These are phyloP conservation scores for Oncorhynchus keta DNA, from an alignment of 2,113 vertebrate species.

Conservation along the genomic window DNA sequence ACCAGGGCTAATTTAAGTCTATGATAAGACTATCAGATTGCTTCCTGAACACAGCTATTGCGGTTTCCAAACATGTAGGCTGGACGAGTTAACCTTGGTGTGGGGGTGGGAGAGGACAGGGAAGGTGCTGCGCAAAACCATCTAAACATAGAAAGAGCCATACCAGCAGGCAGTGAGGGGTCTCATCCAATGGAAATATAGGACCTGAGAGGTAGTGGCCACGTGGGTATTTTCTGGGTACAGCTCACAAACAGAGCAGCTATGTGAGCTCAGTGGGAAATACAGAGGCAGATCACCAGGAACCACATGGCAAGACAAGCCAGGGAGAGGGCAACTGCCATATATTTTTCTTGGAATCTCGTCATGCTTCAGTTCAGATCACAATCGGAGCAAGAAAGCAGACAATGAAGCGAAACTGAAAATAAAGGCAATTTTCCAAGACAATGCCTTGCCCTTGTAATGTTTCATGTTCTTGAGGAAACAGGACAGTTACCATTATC, in stretches of 20 bases:
- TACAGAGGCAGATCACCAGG: too few species aligned
- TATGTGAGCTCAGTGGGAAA: too few species aligned
- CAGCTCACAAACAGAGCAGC: not conserved
- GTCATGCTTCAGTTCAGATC: not conserved
- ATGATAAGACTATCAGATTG: too few species aligned
- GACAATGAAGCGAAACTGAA: not conserved
- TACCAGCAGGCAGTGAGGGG: conserved; percentile 31
- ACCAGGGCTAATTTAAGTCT: not conserved
- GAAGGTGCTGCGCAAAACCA: not conserved
- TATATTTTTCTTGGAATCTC: not conserved
- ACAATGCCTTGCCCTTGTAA: too few species aligned
- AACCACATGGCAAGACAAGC: too few species aligned
- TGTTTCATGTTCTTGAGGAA: too few species aligned
- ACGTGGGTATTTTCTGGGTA: not conserved
- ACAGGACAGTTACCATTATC: too few species aligned
- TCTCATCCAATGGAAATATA: conserved; percentile 22
- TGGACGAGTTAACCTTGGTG: not conserved
- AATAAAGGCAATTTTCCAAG: not conserved
- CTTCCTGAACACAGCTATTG: not conserved
- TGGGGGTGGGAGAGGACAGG: not conserved
- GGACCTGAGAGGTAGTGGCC: not conserved
- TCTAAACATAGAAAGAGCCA: conserved; percentile 62
- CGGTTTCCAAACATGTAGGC: not conserved
- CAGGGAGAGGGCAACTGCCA: too few species aligned
- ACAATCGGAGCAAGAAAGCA: not conserved